Conservation (phyloP, 92 coral and sea anemone genomes). For the Palythoa grandiflora region DNA sequence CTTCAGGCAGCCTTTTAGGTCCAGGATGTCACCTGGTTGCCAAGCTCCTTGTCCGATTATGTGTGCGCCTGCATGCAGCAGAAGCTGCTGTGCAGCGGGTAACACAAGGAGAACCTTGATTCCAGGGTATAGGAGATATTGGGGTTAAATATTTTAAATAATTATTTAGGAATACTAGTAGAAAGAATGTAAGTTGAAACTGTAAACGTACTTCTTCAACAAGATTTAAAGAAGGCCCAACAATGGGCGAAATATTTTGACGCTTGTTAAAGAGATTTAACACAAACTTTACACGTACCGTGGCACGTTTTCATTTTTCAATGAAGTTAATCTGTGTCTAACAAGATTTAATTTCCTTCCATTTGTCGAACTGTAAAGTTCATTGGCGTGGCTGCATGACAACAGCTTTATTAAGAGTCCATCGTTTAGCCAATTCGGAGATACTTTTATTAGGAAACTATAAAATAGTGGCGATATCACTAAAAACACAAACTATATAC, state of each 20-base stretch:
- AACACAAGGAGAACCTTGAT: slow-evolving; percentile 37
- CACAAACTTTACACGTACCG: not conserved
- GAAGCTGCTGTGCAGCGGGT: slow-evolving; percentile 47
- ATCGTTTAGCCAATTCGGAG: too few species aligned
- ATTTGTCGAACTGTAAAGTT: too few species aligned
- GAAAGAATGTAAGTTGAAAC: not conserved
- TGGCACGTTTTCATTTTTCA: too few species aligned
- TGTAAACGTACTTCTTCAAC: not conserved
- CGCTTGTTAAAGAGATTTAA: not conserved
- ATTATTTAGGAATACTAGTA: not conserved
- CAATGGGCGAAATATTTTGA: not conserved
- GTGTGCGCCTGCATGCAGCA: slow-evolving; percentile 64
- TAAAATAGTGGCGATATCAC: too few species aligned
- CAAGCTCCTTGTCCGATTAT: slow-evolving; percentile 45
- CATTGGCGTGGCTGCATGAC: too few species aligned
- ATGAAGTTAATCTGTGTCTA: too few species aligned
- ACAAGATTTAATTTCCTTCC: too few species aligned
- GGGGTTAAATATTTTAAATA: not conserved
- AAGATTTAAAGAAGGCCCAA: not conserved
- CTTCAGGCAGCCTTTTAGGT: slow-evolving; percentile 15
- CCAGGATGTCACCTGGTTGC: slow-evolving; percentile 25
- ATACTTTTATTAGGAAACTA: too few species aligned
- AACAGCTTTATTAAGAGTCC: too few species aligned
- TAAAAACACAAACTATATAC: too few species aligned
- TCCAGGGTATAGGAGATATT: slow-evolving; percentile 7